Evolutionary conservation across 2,113 vertebrate genomes (phyloP).

Genomic region (Aplodontia rufa): DNA sequence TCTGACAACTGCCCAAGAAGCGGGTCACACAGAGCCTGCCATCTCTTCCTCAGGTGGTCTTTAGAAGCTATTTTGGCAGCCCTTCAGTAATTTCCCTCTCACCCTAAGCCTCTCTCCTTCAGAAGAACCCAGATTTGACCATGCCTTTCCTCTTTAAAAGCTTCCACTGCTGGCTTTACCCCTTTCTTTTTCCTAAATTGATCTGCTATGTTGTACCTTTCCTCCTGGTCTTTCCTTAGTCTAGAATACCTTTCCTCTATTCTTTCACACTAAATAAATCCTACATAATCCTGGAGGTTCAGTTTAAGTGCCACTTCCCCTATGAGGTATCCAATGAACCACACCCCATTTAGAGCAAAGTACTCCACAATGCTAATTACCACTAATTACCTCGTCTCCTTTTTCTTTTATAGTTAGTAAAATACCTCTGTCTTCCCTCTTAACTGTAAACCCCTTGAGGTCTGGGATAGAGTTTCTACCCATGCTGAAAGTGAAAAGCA

Average conservation of each 20-base stretch:
- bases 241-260: background rate
- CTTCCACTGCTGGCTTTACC: background rate
- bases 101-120: background rate
- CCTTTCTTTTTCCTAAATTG: background rate
- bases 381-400: background rate
- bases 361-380: background rate
- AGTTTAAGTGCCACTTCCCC: background rate
- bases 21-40: background rate
- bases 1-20: background rate
- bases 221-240: background rate
- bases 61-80: background rate
- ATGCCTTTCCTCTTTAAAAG: background rate
- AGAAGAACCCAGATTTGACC: background rate
- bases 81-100: background rate
- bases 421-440: background rate
- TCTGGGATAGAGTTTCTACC: background rate
- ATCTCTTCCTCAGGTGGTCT: background rate
- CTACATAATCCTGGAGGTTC: background rate
- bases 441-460: background rate
- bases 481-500: background rate
- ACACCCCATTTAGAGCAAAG: background rate
- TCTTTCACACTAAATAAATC: background rate
- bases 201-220: background rate
- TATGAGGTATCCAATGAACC: background rate
- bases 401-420: background rate